phyloP scores from a whole-genome alignment of 92 coral and sea anemone genomes.

The Epizoanthus ramosus region DNA sequence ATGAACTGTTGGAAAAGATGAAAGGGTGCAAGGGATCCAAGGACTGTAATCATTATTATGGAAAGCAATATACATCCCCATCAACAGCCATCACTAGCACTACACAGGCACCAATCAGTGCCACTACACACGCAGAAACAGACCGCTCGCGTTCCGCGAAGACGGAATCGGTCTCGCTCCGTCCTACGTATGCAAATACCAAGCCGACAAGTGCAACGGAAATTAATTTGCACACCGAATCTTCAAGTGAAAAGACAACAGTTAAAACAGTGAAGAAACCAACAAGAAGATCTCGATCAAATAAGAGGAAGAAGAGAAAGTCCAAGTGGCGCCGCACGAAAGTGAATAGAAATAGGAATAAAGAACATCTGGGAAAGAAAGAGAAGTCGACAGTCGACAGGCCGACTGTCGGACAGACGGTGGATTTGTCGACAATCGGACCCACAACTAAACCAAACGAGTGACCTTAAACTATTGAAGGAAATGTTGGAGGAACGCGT shows the following conservation, averaged over 20 bases:
- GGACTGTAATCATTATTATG: constrained; percentile 79
- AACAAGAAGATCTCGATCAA: constrained; percentile 17
- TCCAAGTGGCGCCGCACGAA: constrained; percentile 34
- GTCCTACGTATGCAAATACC: neutral
- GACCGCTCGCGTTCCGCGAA: neutral
- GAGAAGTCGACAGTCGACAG: neutral
- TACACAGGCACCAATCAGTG: neutral
- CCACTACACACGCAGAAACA: constrained; percentile 1
- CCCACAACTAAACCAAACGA: neutral
- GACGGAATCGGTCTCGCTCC: neutral
- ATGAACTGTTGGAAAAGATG: constrained; percentile 62
- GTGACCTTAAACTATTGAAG: neutral
- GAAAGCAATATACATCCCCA: constrained; percentile 46
- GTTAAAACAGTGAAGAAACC: constrained; percentile 6
- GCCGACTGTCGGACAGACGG: neutral
- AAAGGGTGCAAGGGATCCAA: constrained; percentile 72
- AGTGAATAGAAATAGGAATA: neutral
- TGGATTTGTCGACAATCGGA: neutral
- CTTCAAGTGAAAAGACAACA: constrained; percentile 6
- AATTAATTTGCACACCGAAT: neutral
- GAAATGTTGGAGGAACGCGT: too few species aligned
- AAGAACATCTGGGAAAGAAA: neutral
- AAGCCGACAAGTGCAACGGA: neutral
- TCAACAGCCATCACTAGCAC: neutral
- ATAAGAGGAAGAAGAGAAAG: constrained; percentile 6